These are phyloP conservation scores for Helicoverpa zea DNA, from an alignment of 1,140 invertebrate genomes.

Conservation along the genomic window DNA sequence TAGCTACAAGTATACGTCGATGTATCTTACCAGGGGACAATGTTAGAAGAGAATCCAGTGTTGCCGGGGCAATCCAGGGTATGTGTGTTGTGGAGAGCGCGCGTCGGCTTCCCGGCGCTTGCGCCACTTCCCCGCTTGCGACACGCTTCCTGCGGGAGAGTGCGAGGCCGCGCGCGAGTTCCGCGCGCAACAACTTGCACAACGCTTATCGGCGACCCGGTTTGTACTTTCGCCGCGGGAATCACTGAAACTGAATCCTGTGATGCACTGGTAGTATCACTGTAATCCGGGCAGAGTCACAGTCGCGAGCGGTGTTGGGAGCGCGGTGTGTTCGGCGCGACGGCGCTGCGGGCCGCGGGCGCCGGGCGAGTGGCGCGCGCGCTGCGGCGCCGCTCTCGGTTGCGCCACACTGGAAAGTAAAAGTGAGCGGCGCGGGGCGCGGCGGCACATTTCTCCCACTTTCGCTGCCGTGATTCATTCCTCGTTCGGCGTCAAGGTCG, in stretches of 20 bases:
- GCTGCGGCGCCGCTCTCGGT: slow-evolving; percentile 76
- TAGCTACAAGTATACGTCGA: slow-evolving; percentile 47
- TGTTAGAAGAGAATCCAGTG: slow-evolving; percentile 65
- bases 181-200: slow-evolving; percentile 75
- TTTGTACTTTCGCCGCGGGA: slow-evolving; percentile 76
- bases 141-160: slow-evolving; percentile 83
- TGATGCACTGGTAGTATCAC: slow-evolving; percentile 75
- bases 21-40: slow-evolving; percentile 73
- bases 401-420: slow-evolving; percentile 86
- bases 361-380: slow-evolving; percentile 81
- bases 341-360: slow-evolving; percentile 84
- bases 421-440: slow-evolving; percentile 83
- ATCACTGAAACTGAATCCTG: slow-evolving; percentile 78
- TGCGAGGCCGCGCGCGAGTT: slow-evolving; percentile 79
- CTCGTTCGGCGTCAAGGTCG: slow-evolving; percentile 74
- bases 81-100: slow-evolving; percentile 69
- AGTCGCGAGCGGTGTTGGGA: slow-evolving; percentile 62
- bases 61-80: slow-evolving; percentile 72
- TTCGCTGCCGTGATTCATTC: slow-evolving; percentile 84
- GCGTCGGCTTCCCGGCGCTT: slow-evolving; percentile 76
- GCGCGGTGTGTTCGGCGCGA: slow-evolving; percentile 73
- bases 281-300: slow-evolving; percentile 82
- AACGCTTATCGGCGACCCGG: slow-evolving; percentile 80
- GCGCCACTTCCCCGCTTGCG: slow-evolving; percentile 83
- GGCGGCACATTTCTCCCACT: slow-evolving; percentile 85